Evolutionary conservation across 2,113 vertebrate species (phyloP), one percentile per base, ranked within the genome.

Genomic region (Heterochromis multidens): DNA sequence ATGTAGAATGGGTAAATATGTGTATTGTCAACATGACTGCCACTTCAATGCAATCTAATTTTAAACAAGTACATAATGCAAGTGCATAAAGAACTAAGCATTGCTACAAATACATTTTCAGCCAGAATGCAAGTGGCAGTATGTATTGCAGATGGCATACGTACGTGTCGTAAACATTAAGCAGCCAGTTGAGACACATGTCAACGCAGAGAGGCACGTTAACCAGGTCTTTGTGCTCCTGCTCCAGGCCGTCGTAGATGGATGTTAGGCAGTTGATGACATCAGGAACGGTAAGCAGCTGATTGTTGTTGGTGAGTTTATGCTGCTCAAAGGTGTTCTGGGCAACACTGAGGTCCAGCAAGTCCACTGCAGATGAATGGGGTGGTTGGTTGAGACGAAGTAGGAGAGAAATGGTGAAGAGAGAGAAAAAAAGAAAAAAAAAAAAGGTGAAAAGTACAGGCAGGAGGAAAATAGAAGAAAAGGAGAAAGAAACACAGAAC

Each of bases 101-200:
- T 7, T 29, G 56, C 70, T 33, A 0, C 17, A 54, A 31, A 52
- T 31, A 74, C 13, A 46, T 31, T 49, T 49, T 19, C 14, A 43
- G 7, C n/a, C 7, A 70, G 8, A 25, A 72, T 21, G 59, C 40
- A 21, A 35, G n/a, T 0, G 81, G 21, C 14, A 63, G 56, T 21
- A 76, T 13, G n/a, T 5, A 58, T 3, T 1, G 58, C 12, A 65
- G 76, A 31, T 13, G 40, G n/a, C 4, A 13, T 79, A 96, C 98
- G 89, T 96, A 99, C 98, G 97, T 98, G 91, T 99, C 99, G 65
- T 98, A 99, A 3, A 99, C 98, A 4, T 99, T 99, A 87, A 99
- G 98, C 29, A 99, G 94, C 98, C 99, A 99, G 95, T 99, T 99
- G 90, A 99, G 97, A 94, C 97, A 98, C 97, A 99, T 99, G 93